Conservation (phyloP, 2,888 invertebrate species). For the Platynereis dumerilii region DNA sequence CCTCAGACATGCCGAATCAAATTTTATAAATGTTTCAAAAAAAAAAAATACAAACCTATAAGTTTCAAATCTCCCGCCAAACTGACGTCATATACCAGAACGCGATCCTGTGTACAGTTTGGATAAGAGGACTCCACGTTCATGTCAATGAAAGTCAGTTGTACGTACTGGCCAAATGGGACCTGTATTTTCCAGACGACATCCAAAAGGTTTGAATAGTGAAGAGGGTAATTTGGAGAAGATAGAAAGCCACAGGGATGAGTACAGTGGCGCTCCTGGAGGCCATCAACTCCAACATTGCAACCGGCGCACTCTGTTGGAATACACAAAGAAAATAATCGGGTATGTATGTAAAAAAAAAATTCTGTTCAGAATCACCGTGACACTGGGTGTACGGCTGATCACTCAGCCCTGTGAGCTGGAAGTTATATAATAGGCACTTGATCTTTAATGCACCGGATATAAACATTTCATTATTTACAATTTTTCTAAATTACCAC, state of each 20-base stretch:
- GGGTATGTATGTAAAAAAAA: no score
- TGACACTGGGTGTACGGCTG: no score
- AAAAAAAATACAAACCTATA: slow-evolving; percentile 46
- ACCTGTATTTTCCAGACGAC: slow-evolving; percentile 45
- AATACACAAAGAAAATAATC: background rate
- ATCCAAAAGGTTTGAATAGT: slow-evolving; percentile 41
- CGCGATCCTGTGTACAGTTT: slow-evolving; percentile 18
- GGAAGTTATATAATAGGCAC: no score
- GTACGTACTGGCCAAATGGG: slow-evolving; percentile 43
- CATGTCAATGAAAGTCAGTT: slow-evolving; percentile 47
- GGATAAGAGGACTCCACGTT: slow-evolving; percentile 35
- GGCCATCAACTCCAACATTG: background rate
- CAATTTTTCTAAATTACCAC: no score
- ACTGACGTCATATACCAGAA: slow-evolving; percentile 43
- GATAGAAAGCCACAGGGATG: slow-evolving; percentile 43
- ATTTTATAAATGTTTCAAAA: no score
- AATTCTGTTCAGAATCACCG: no score
- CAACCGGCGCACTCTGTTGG: slow-evolving; percentile 16
- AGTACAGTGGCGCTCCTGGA: background rate
- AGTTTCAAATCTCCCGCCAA: slow-evolving; percentile 42
- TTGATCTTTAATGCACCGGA: no score
- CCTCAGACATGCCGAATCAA: no score
- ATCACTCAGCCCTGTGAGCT: no score
- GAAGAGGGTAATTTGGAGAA: slow-evolving; percentile 46
- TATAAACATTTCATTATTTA: no score